A percentile compares a stretch with the other conserved stretches of the same genome.
Conservation (phyloP, 2,113 vertebrate species). For the Phodopus roborovskii region DNA sequence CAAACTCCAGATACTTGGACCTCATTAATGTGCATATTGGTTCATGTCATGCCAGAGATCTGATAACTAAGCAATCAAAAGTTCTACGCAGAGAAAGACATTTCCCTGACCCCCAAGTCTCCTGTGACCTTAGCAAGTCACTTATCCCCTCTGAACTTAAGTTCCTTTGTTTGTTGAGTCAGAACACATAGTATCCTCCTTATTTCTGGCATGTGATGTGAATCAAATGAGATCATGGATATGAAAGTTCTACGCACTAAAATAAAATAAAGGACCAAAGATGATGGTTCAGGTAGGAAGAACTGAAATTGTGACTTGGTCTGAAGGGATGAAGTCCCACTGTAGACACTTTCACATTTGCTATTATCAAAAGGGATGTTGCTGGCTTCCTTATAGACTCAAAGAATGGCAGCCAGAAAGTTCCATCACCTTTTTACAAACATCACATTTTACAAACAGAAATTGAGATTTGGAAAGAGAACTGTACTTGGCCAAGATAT, state of each 20-base stretch:
- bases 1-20: constrained; percentile 49
- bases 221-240: constrained; percentile 9
- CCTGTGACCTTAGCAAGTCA: constrained; percentile 53
- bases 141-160: constrained; percentile 26
- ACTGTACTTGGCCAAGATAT: constrained; percentile 48
- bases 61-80: constrained; percentile 45
- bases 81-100: constrained; percentile 43
- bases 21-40: constrained; percentile 16
- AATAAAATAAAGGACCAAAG: constrained; percentile 39
- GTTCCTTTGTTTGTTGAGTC: constrained; percentile 54
- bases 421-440: constrained; percentile 25
- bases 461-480: constrained; percentile 41
- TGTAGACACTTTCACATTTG: neutral
- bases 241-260: constrained; percentile 29
- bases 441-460: neutral
- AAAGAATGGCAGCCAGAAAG: constrained; percentile 1
- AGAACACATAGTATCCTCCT: constrained; percentile 28
- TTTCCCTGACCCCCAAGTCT: constrained; percentile 35
- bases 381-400: neutral
- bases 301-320: neutral
- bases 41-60: constrained; percentile 58
- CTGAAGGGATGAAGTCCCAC: constrained; percentile 32
- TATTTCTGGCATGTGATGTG: constrained; percentile 43
- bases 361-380: neutral
- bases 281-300: constrained; percentile 5